Evolutionary conservation across 2,888 invertebrate species (phyloP).

Genomic region (Odiellus spinosus): DNA sequence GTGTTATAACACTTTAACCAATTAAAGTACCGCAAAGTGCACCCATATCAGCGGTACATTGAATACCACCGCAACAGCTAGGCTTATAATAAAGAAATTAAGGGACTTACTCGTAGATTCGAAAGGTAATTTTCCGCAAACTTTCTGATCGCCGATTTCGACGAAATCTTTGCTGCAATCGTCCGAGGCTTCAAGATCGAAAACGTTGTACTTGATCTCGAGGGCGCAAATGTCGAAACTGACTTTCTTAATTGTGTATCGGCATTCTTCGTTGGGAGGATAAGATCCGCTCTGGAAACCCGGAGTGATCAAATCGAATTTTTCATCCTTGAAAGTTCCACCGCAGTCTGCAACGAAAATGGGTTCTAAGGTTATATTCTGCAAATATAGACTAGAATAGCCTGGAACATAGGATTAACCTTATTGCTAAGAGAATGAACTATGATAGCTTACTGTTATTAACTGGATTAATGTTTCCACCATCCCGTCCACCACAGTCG

Average conservation of each 20-base stretch:
- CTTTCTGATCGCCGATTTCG: conserved; percentile 16
- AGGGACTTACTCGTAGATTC: conserved; percentile 18
- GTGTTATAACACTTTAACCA: no score
- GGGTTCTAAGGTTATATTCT: no score
- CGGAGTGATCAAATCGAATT: conserved; percentile 17
- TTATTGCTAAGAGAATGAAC: no score
- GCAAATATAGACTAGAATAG: no score
- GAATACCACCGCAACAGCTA: no score
- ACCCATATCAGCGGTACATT: no score
- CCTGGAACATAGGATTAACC: no score
- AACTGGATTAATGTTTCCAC: no score
- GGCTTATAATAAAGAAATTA: background rate
- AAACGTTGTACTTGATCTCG: conserved; percentile 19
- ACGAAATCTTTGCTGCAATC: conserved; percentile 21
- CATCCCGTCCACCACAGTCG: conserved; percentile 3
- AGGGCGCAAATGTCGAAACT: conserved; percentile 20
- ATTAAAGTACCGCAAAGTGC: no score
- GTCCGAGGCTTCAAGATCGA: conserved; percentile 20
- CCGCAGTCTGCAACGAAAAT: conserved; percentile 7
- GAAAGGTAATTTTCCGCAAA: conserved; percentile 20
- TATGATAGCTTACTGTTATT: no score
- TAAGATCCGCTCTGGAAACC: conserved; percentile 17
- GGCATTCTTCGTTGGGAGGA: conserved; percentile 17
- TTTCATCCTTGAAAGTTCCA: conserved; percentile 8
- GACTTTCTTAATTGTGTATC: conserved; percentile 17